phyloP scores from a whole-genome alignment of 2,888 invertebrate species.

The Thelaira solivaga region DNA sequence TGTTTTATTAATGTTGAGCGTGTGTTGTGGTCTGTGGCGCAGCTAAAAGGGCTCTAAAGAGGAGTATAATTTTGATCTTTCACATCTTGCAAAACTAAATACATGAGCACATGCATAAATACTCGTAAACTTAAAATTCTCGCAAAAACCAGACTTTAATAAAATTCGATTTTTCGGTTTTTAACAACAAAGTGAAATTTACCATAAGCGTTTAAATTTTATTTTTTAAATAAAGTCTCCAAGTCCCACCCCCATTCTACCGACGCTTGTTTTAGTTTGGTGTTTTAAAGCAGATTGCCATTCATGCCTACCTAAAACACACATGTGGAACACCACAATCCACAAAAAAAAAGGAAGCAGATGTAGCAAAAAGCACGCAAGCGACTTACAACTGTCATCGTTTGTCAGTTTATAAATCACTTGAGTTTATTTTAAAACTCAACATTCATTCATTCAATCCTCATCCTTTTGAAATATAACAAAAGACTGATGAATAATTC shows the following conservation, averaged over 20 bases:
- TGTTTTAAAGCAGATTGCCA: neutral
- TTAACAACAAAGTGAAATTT: too few species aligned
- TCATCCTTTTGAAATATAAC: conserved; percentile 19
- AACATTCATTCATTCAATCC: conserved; percentile 51
- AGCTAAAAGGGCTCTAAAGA: too few species aligned
- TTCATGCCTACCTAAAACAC: conserved; percentile 29
- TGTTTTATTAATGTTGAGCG: conserved; percentile 17
- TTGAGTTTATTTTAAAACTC: conserved; percentile 50
- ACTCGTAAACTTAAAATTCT: too few species aligned
- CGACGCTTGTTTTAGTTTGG: conserved; percentile 4
- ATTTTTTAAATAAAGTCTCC: neutral
- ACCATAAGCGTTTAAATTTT: neutral
- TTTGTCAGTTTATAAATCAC: conserved; percentile 74
- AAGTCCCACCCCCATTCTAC: conserved; percentile 51
- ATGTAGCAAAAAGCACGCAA: conserved; percentile 13
- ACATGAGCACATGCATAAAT: too few species aligned
- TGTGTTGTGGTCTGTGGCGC: conserved; percentile 30
- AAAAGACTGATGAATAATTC: conserved; percentile 60
- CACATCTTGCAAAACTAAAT: too few species aligned
- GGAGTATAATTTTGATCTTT: too few species aligned
- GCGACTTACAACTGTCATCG: conserved; percentile 74
- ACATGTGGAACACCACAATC: conserved; percentile 9
- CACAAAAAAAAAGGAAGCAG: neutral
- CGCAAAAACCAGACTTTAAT: too few species aligned
- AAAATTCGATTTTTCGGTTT: too few species aligned